Percentiles rank a stretch among this genome's conserved stretches.
Evolutionary conservation across 2,797 vertebrate species (phyloP).

Genomic region (Novumbra hubbsi): DNA sequence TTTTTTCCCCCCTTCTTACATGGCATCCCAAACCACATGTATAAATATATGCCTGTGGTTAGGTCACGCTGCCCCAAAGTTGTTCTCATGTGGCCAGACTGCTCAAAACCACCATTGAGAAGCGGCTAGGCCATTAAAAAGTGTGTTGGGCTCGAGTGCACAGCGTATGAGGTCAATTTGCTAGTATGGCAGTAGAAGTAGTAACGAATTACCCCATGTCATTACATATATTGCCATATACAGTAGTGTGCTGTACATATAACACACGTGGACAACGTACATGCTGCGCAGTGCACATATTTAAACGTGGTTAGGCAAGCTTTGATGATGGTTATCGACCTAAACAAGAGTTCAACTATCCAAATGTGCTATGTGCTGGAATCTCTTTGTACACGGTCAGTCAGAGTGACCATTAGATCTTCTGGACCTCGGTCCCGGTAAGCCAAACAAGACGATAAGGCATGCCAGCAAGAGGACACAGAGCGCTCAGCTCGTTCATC

Average conservation of each 20-base stretch:
- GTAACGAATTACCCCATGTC: background rate
- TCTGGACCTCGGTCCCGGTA: background rate
- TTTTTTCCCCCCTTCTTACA: background rate
- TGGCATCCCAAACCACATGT: background rate
- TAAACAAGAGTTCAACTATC: background rate
- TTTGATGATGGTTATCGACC: background rate
- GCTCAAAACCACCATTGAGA: slow-evolving; percentile 8
- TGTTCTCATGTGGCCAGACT: slow-evolving; percentile 7
- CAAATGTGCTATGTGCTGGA: background rate
- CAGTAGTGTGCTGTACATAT: background rate
- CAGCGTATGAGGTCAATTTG: background rate
- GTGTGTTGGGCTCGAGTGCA: background rate
- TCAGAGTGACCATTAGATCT: background rate
- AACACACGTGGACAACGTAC: background rate
- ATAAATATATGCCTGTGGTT: background rate
- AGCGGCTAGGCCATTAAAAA: background rate
- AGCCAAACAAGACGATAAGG: background rate
- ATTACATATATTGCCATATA: background rate
- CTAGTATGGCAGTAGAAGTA: background rate
- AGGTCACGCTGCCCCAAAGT: background rate
- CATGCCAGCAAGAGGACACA: background rate
- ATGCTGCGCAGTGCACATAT: background rate
- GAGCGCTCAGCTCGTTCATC: background rate
- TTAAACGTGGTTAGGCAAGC: background rate
- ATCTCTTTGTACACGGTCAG: background rate